These are phyloP conservation scores for Falco berigora DNA, from an alignment of 2,797 vertebrate genomes.

Conservation along the genomic window DNA sequence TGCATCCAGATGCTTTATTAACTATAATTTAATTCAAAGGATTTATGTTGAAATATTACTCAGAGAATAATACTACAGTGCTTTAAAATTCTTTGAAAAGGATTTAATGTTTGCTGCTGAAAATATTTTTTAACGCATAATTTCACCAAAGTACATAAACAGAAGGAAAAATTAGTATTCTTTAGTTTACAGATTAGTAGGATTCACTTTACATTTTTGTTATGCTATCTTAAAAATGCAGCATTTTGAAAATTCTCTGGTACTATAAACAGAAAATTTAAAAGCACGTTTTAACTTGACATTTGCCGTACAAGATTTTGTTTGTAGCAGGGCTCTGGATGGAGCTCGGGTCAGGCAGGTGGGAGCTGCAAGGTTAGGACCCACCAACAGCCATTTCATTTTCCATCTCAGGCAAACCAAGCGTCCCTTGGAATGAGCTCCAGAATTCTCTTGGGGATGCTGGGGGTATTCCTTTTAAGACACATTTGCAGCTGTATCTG, in stretches of 20 bases:
- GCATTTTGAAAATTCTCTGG: neutral
- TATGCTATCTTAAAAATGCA: neutral
- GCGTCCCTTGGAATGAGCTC: neutral
- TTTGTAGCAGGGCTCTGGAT: neutral
- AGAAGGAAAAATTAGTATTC: neutral
- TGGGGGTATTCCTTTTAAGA: neutral
- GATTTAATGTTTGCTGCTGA: neutral
- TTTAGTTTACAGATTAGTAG: neutral
- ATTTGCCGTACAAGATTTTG: neutral
- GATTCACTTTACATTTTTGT: neutral
- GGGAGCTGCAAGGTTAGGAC: neutral
- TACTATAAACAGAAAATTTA: neutral
- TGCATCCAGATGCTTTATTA: neutral
- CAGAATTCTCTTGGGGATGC: neutral
- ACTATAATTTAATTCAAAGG: neutral
- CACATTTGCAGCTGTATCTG: neutral
- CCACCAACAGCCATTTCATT: rapidly evolving
- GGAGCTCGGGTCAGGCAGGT: neutral
- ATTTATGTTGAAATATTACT: neutral
- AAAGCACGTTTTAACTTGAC: neutral
- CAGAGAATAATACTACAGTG: neutral
- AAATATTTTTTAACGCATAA: neutral
- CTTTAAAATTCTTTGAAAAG: neutral
- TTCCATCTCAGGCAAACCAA: neutral
- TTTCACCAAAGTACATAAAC: neutral